Conservation (phyloP, 2,113 vertebrate species). For the Saguinus imperator region DNA sequence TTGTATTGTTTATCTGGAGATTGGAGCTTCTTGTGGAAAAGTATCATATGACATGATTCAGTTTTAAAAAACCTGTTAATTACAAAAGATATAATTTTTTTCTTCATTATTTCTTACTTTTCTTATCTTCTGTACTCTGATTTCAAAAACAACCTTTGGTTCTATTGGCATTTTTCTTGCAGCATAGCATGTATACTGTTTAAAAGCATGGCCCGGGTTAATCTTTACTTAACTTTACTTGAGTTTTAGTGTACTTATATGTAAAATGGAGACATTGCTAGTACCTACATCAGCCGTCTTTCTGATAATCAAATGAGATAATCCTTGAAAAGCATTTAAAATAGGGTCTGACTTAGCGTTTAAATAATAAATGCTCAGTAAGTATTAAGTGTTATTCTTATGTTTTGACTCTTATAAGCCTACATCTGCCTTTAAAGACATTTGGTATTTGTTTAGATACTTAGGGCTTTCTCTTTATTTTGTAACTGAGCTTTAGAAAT, state of each 20-base stretch:
- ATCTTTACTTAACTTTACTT: neutral
- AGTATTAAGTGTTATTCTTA: neutral
- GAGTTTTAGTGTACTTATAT: neutral
- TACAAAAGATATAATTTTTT: slow-evolving; percentile 2
- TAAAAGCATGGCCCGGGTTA: neutral
- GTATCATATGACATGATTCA: neutral
- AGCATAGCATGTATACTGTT: neutral
- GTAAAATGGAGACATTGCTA: neutral
- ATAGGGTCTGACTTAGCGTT: neutral
- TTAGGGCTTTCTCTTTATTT: slow-evolving; percentile 4
- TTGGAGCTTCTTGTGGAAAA: neutral
- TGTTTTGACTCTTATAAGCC: neutral
- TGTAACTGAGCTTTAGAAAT: slow-evolving; percentile 22
- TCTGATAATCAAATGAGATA: neutral
- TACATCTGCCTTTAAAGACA: neutral
- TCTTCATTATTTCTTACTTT: neutral
- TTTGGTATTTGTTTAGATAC: slow-evolving; percentile 23
- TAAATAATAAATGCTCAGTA: neutral
- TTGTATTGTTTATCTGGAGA: neutral
- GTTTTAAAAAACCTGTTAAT: neutral
- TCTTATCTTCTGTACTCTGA: neutral
- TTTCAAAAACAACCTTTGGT: neutral
- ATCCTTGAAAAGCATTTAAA: slow-evolving; percentile 2
- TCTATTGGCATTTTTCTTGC: neutral
- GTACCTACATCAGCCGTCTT: neutral